These are phyloP conservation scores for Diorhabda sublineata DNA, from an alignment of 1,140 invertebrate species.

Conservation along the genomic window DNA sequence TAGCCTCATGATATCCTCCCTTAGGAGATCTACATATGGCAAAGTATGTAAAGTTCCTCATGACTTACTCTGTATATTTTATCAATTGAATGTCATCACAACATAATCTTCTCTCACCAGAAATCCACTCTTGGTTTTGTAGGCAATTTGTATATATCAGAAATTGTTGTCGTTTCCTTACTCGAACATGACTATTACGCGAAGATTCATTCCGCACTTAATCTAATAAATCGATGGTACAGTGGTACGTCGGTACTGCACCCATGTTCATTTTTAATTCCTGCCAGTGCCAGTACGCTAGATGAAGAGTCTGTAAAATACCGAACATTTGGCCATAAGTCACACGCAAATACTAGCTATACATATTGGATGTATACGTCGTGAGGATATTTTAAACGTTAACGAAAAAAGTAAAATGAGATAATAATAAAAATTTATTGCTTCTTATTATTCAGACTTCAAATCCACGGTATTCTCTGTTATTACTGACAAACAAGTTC, in stretches of 20 bases:
- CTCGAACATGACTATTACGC: conserved; percentile 6
- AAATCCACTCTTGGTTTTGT: conserved; percentile 3
- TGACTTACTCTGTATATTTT: no score
- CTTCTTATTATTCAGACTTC: no score
- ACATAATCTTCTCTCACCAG: conserved; percentile 4
- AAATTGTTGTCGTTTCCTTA: conserved; percentile 8
- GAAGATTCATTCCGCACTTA: conserved; percentile 11
- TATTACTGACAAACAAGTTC: no score
- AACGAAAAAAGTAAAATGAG: no score
- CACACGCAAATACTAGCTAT: background rate
- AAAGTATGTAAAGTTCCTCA: no score
- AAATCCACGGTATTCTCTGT: no score
- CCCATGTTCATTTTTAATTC: conserved; percentile 7
- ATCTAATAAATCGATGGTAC: conserved; percentile 11
- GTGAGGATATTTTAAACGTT: no score
- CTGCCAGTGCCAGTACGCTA: background rate
- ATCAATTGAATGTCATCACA: background rate
- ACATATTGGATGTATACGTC: no score
- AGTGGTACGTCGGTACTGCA: conserved; percentile 5
- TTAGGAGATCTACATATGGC: no score
- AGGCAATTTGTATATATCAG: conserved; percentile 13
- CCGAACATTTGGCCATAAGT: background rate
- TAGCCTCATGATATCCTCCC: no score
- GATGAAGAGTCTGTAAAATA: background rate
- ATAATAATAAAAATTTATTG: no score